A percentile compares a stretch with the other conserved stretches of the same genome.
Conservation (phyloP, 2,888 invertebrate genomes). For the Spisula solida region DNA sequence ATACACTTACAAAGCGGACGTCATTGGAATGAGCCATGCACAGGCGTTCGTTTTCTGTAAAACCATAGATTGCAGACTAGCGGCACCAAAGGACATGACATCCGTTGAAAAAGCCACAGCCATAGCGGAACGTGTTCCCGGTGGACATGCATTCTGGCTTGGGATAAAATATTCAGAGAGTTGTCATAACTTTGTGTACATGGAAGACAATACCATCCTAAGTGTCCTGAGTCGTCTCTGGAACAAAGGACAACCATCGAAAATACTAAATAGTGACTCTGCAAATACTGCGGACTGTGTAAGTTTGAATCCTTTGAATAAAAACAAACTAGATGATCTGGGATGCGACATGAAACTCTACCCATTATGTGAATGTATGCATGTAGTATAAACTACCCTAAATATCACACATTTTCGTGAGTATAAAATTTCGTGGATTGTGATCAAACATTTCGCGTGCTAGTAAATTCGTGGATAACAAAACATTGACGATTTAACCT, state of each 20-base stretch:
- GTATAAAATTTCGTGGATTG: too few species aligned
- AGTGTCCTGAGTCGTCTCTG: background rate
- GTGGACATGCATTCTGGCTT: background rate
- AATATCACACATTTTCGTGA: too few species aligned
- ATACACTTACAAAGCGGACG: background rate
- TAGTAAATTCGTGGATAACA: too few species aligned
- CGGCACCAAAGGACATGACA: background rate
- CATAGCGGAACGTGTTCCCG: background rate
- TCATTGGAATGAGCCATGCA: background rate
- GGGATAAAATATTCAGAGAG: background rate
- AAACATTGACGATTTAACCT: too few species aligned
- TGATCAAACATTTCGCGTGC: too few species aligned
- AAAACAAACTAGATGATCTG: background rate
- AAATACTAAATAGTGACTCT: background rate
- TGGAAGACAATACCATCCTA: background rate
- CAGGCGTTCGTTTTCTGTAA: background rate
- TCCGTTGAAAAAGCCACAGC: background rate
- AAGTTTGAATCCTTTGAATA: background rate
- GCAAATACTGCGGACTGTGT: background rate
- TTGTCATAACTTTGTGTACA: background rate
- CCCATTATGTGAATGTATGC: background rate
- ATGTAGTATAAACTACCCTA: too few species aligned
- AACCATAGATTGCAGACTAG: background rate
- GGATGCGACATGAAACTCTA: background rate
- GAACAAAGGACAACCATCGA: background rate